Conservation (phyloP, 23 tunicate genomes). For the Styela plicata region DNA sequence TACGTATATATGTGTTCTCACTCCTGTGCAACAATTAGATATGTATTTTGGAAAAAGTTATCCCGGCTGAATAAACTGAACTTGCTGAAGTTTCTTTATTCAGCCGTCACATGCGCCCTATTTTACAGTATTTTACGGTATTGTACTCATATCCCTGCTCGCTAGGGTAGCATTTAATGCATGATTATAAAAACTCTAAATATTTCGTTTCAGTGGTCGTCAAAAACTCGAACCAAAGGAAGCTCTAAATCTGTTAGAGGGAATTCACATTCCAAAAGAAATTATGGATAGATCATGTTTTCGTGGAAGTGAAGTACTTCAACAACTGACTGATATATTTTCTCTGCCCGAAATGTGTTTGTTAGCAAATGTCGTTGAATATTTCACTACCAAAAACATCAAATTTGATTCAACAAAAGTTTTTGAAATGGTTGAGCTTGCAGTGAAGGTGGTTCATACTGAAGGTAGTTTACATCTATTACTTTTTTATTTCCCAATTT, state of each 20-base stretch:
- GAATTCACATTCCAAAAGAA: slow-evolving; percentile 74
- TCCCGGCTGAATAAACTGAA: too few species aligned
- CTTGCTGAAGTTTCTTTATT: too few species aligned
- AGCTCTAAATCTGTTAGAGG: neutral
- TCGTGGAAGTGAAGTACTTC: slow-evolving; percentile 47
- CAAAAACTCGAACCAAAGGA: neutral
- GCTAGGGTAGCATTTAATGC: too few species aligned
- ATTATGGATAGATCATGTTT: slow-evolving; percentile 68
- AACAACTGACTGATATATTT: slow-evolving; percentile 84
- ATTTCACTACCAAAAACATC: slow-evolving; percentile 40
- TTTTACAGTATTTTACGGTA: too few species aligned
- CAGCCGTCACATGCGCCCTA: too few species aligned
- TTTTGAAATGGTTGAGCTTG: slow-evolving; percentile 67
- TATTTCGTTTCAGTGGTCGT: slow-evolving; percentile 8
- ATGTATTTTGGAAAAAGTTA: too few species aligned
- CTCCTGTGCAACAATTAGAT: too few species aligned
- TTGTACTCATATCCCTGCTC: too few species aligned
- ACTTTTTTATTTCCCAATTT: too few species aligned
- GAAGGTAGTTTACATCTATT: slow-evolving; percentile 18
- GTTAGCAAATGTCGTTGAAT: slow-evolving; percentile 82
- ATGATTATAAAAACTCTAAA: too few species aligned
- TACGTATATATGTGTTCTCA: too few species aligned
- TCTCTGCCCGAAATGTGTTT: slow-evolving; percentile 95
- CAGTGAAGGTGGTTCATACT: slow-evolving; percentile 71
- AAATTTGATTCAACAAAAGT: slow-evolving; percentile 68